Base-by-base conservation (phyloP, 35 echinoderm and acorn worm species). In the Ptychodera flava region DNA sequence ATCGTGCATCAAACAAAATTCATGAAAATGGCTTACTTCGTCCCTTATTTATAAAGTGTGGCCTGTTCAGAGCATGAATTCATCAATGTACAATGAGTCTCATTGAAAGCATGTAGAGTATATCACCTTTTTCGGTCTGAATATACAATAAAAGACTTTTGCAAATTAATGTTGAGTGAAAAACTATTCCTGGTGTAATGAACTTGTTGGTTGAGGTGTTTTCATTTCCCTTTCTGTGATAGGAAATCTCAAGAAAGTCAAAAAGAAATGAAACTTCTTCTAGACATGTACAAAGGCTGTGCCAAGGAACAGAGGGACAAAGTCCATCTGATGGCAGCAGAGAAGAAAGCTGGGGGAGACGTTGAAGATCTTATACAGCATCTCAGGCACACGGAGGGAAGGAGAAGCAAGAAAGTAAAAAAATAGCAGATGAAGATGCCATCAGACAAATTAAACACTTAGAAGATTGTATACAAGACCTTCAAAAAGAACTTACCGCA, bases 201-300 rank as follows among this genome's bases (percentile, higher is more conserved):
- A n/a, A n/a, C n/a, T n/a, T n/a, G n/a, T n/a, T n/a, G n/a, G n/a
- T n/a, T n/a, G n/a, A n/a, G n/a, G n/a, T n/a, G n/a, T n/a, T n/a
- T n/a, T n/a, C n/a, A n/a, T 80, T 91, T 45, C 88, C 77, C 32
- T 75, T 89, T 35, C 32, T 2, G 34, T 84, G 30, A 33, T 84
- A 97, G 95, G 53, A 97, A 97, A 97, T 85, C 90, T 14, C 92
- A 94, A 88, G 92, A 94, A 81, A 88, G 85, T 80, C 92, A 97
- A 78, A 97, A 97, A 79, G 95, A 97, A 77, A 91, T 94, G 90
- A 97, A 97, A 78, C 79, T 97, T 27, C 85, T 97, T 10, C 85
- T 94, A n/a, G 95, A 97, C 84, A 97, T 93, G 87, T 97, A 97
- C 90, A 97, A 97, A 83, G 92, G 92, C 30, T 34, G 87, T 16